Base-by-base conservation (phyloP, 2,797 vertebrate species). In the Poliocrania exsul region DNA sequence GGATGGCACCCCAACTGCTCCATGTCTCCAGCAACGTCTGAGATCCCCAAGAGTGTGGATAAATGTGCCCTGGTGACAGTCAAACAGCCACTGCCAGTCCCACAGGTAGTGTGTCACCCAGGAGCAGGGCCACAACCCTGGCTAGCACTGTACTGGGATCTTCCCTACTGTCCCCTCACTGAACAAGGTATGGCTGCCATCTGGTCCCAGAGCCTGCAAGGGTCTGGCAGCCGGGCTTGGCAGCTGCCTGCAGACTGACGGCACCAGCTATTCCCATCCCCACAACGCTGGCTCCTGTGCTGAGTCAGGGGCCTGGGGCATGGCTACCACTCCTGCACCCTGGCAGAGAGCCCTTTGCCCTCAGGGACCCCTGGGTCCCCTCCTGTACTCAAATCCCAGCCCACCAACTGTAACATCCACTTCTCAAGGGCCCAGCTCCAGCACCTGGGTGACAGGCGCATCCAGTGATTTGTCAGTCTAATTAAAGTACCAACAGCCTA, bases 231-330 rank as follows among this genome's bases (percentile, higher is more conserved):
- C 26, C 0, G 0, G 53, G 61, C 75, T 78, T 82, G 84, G 84
- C 95, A 87, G 94, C 91, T 94, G 94, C 89, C 79, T 92, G 75
- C 67, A 15, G 0, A 0, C 95, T 96, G 96, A 94, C 81, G 0
- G 79, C 94, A 92, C 74, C 0, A 1, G 89, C 92, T 96, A 95
- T 96, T 96, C 86, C 75, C 74, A 82, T 94, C 64, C 64, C 84
- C 1, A 5, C 24, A 2, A 21, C 1, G 0, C 47, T 0, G 0
- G 53, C 70, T 78, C 46, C 61, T 23, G 35, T 91, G 95, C 96
- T 96, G 96, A 96, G 93, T 96, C 96, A 96, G 95, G 84, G 81
- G 37, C 93, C 89, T 40, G 62, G 83, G 88, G 23, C 51, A 66
- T 7, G 1, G 57, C 84, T 79, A 79, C 67, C 75, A 74, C 35